These are phyloP conservation scores for Phacellophora camtschatica DNA, from an alignment of 30 jellyfish, hydroid and myxozoan genomes.

Conservation along the genomic window DNA sequence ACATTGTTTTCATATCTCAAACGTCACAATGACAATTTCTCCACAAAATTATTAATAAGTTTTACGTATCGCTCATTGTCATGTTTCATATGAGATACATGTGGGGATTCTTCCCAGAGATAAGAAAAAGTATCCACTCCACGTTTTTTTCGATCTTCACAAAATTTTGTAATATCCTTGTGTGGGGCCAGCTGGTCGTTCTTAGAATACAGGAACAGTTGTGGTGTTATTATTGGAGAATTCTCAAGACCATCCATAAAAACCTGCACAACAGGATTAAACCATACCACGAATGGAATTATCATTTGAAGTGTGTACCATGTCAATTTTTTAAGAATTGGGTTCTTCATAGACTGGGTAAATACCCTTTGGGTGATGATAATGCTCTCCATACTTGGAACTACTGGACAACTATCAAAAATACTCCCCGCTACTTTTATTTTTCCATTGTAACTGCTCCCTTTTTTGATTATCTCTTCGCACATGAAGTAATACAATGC, in stretches of 20 bases:
- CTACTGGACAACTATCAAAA: conserved; percentile 92
- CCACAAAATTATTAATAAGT: conserved; percentile 19
- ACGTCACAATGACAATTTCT: not conserved
- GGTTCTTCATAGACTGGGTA: conserved; percentile 20
- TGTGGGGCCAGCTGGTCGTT: conserved; percentile 70
- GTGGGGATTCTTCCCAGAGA: conserved; percentile 68
- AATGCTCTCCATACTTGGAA: conserved; percentile 65
- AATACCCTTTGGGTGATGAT: conserved; percentile 46
- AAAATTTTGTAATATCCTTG: conserved; percentile 63
- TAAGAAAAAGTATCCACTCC: conserved; percentile 46
- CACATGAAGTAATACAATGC: conserved; percentile 51
- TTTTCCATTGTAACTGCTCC: not conserved
- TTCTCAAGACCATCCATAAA: conserved; percentile 51
- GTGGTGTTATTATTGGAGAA: conserved; percentile 63
- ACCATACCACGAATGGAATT: conserved; percentile 24
- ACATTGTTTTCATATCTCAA: too few relatives aligned
- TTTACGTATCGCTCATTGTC: conserved; percentile 32
- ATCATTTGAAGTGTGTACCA: conserved; percentile 15
- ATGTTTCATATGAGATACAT: conserved; percentile 64
- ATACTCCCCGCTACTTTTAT: conserved; percentile 45
- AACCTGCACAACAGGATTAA: conserved; percentile 48
- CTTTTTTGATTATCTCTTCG: not conserved
- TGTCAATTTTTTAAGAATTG: not conserved
- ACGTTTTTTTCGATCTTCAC: conserved; percentile 28
- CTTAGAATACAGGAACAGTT: conserved; percentile 71